Percentiles rank a stretch among this genome's conserved stretches.
Conservation (phyloP, 1,140 invertebrate species). For the Platyscapa corneri region DNA sequence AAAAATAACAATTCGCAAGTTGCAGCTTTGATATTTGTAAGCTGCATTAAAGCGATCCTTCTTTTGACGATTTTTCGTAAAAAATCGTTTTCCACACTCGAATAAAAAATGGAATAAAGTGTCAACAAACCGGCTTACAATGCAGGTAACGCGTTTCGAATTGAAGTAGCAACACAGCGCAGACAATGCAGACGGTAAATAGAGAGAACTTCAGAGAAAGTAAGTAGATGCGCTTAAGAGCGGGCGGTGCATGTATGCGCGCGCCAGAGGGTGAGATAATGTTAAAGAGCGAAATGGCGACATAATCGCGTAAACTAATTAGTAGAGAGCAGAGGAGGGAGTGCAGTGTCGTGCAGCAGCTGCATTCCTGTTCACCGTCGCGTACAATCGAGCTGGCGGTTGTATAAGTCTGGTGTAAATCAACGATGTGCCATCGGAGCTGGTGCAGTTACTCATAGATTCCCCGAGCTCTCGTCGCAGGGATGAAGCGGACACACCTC, state of each 20-base stretch:
- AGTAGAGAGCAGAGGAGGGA: not conserved
- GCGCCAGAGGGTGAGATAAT: not conserved
- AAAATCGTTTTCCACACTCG: no score
- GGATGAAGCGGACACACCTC: not conserved
- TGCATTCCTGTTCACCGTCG: not conserved
- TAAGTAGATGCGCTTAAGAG: not conserved
- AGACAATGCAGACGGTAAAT: not conserved
- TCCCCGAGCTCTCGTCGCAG: not conserved
- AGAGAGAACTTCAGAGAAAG: not conserved
- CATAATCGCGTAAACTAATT: constrained; percentile 9
- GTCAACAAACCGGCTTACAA: not conserved
- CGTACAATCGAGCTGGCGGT: not conserved
- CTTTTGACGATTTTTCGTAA: no score
- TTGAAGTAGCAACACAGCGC: not conserved
- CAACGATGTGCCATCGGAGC: not conserved
- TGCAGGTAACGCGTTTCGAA: not conserved
- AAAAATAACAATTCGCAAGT: no score
- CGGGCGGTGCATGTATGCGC: not conserved
- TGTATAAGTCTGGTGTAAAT: not conserved
- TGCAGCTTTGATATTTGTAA: no score
- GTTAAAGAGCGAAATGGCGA: not conserved
- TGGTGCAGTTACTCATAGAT: not conserved
- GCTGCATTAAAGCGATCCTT: no score
- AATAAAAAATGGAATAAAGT: no score
- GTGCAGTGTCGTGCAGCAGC: not conserved